phyloP scores from a whole-genome alignment of 1,140 invertebrate species.

The Notospermus geniculatus region DNA sequence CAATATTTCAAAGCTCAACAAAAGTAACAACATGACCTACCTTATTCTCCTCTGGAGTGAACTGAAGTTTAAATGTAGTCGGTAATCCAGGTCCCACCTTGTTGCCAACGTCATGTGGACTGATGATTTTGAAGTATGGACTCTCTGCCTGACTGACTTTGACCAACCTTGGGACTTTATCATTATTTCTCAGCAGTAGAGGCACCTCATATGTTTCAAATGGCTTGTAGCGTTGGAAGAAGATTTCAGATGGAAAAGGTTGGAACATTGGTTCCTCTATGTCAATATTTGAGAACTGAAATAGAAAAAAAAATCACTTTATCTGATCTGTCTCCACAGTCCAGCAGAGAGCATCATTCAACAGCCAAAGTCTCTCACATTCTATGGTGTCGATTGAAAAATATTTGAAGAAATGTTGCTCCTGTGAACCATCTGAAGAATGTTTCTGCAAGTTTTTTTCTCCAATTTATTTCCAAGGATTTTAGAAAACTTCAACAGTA shows the following conservation, averaged over 20 bases:
- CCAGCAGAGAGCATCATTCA: no score
- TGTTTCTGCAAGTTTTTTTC: no score
- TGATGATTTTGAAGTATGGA: constrained; percentile 56
- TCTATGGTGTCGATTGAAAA: no score
- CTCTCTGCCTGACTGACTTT: constrained; percentile 54
- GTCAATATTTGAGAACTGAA: constrained; percentile 49
- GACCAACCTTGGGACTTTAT: constrained; percentile 56
- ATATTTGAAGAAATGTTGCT: no score
- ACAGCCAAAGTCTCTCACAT: no score
- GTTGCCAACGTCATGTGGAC: constrained; percentile 50
- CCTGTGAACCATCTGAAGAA: no score
- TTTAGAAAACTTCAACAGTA: no score
- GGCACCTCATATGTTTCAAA: constrained; percentile 55
- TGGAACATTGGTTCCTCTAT: constrained; percentile 57
- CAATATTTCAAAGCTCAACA: no score
- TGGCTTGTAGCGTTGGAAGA: constrained; percentile 54
- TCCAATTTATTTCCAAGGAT: no score
- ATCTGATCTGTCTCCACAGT: no score
- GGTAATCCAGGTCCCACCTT: constrained; percentile 56
- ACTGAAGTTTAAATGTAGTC: constrained; percentile 53
- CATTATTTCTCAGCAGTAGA: constrained; percentile 54
- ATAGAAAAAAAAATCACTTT: constrained; percentile 14
- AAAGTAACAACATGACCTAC: constrained; percentile 31
- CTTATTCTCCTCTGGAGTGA: constrained; percentile 55
- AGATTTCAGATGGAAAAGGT: constrained; percentile 56